Percentiles rank a stretch among this genome's conserved stretches.
These are phyloP conservation scores for Lepidocolaptes lacrymiger DNA, from an alignment of 2,797 vertebrate genomes.

Conservation along the genomic window DNA sequence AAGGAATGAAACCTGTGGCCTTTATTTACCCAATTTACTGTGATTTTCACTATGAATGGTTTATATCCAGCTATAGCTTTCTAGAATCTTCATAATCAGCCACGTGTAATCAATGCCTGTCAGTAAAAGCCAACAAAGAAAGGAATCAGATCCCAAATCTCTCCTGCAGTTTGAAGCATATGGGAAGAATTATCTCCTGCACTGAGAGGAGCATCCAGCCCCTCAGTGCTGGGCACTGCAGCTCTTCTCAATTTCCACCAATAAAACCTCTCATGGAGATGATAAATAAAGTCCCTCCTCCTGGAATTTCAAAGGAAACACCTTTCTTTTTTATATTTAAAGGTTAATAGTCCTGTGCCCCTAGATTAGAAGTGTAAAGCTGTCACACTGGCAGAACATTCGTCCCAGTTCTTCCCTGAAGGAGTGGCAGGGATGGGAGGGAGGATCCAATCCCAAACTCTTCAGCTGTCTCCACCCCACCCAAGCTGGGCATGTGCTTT, in stretches of 20 bases:
- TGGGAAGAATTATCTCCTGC: background rate
- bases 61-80: background rate
- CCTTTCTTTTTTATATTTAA: background rate
- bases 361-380: background rate
- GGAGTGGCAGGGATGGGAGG: background rate
- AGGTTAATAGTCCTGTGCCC: background rate
- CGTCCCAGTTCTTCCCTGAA: background rate
- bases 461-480: background rate
- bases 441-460: background rate
- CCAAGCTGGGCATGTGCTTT: background rate
- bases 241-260: background rate
- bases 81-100: background rate
- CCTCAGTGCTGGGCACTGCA: background rate
- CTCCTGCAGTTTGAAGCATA: background rate
- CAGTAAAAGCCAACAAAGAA: background rate
- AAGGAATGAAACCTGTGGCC: background rate
- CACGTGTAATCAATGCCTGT: background rate
- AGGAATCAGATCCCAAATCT: background rate
- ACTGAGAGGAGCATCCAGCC: background rate
- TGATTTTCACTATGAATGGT: background rate
- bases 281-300: background rate
- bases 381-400: background rate
- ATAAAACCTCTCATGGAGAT: background rate
- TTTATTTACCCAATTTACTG: background rate
- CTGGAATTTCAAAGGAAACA: background rate